A percentile compares a stretch with the other conserved stretches of the same genome.
phyloP scores from a whole-genome alignment of 2,113 vertebrate species.

The Labeo catla region DNA sequence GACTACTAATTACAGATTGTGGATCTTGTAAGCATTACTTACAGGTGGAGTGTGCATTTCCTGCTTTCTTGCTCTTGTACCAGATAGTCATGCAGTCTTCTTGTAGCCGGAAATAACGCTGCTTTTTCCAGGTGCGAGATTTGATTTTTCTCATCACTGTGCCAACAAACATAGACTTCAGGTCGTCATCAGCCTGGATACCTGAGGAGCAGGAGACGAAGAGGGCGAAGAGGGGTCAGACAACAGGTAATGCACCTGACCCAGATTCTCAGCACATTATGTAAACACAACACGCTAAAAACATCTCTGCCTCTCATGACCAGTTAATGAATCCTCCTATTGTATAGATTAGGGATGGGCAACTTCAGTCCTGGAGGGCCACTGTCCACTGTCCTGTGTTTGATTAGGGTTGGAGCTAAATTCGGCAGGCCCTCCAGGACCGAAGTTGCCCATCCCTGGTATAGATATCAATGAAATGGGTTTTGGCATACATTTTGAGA shows the following conservation, averaged over 20 bases:
- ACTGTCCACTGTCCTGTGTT: too few species aligned
- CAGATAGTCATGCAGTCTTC: slow-evolving; percentile 93
- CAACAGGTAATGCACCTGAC: slow-evolving; percentile 33
- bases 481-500: neutral
- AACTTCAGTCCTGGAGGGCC: too few species aligned
- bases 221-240: slow-evolving; percentile 23
- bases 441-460: neutral
- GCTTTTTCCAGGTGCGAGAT: slow-evolving; percentile 93
- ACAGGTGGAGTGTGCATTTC: slow-evolving; percentile 88
- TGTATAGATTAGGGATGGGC: neutral
- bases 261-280: slow-evolving; percentile 1
- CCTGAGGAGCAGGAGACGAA: slow-evolving; percentile 68
- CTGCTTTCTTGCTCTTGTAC: slow-evolving; percentile 89
- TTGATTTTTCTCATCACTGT: slow-evolving; percentile 90
- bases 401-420: too few species aligned
- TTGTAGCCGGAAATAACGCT: slow-evolving; percentile 89
- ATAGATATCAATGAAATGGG: neutral
- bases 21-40: slow-evolving; percentile 54
- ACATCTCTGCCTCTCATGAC: neutral
- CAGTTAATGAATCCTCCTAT: slow-evolving; percentile 12
- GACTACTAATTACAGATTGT: slow-evolving; percentile 7
- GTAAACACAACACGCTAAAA: neutral
- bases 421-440: too few species aligned
- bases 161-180: slow-evolving; percentile 89
- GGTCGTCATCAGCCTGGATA: slow-evolving; percentile 79